Conservation (phyloP, 2,888 invertebrate species). For the Germaria angustata region DNA sequence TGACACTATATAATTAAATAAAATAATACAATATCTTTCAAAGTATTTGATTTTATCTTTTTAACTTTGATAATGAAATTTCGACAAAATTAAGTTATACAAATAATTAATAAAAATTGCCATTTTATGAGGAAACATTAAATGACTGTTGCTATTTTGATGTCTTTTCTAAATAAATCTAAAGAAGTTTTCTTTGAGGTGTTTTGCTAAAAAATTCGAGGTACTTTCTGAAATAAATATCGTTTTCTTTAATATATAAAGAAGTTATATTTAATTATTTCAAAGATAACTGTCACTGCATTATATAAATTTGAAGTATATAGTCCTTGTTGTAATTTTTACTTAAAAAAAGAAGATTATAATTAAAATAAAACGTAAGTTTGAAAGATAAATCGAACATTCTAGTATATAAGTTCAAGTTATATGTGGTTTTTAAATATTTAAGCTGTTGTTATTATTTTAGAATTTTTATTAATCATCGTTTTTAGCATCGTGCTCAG, state of each 20-base stretch:
- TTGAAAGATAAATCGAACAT: constrained; percentile 25
- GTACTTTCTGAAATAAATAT: constrained; percentile 12
- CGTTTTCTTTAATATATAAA: constrained; percentile 16
- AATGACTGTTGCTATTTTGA: neutral
- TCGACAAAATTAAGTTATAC: neutral
- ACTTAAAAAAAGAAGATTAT: constrained; percentile 6
- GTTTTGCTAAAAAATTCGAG: neutral
- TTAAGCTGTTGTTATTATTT: constrained; percentile 3
- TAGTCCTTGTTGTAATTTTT: constrained; percentile 25
- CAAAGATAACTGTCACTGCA: constrained; percentile 20
- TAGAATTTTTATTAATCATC: neutral
- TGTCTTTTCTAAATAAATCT: neutral
- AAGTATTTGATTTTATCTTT: neutral
- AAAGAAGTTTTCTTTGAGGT: neutral
- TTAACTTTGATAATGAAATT: neutral
- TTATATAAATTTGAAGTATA: constrained; percentile 25
- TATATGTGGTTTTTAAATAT: constrained; percentile 2
- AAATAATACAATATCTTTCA: neutral
- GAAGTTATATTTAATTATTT: constrained; percentile 35
- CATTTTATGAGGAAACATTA: neutral
- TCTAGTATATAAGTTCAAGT: constrained; percentile 37
- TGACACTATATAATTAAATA: constrained; percentile 11
- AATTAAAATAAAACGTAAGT: constrained; percentile 24
- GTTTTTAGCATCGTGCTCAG: constrained; percentile 26
- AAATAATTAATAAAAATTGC: neutral